Evolutionary conservation across 2,113 vertebrate genomes (phyloP), one percentile per base, ranked within the genome.

Genomic region (Craseonycteris thonglongyai): DNA sequence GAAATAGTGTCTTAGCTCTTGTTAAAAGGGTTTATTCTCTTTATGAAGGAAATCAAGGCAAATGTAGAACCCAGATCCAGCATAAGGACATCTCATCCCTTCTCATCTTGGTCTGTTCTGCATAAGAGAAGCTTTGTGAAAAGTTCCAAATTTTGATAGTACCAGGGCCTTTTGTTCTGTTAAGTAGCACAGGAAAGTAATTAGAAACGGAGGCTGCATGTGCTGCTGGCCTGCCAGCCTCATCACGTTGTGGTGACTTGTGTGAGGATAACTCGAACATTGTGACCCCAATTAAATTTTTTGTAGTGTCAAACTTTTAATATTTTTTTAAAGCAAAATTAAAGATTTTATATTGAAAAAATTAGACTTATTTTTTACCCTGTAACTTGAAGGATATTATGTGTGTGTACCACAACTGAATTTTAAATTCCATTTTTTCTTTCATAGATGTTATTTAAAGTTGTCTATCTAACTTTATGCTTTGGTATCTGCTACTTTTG

Each of bases 141-240:
- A 95, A 83, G 96, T 68, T 96, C 96, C 87, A 74, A n/a, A 71
- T 85, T 95, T 94, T 94, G 92, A 90, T 87, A 88, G 90, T 69
- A 92, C 69, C 61, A 82, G 83, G 72, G 87, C 90, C 65, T 35
- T 59, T 96, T 97, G 96, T 97, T 94, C 69, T 79, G 47, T 85
- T 93, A 97, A 97, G 95, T 97, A 96, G 95, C 92, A 94, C 96
- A 96, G 96, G 95, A 96, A 95, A 95, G 96, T 95, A 96, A 97
- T 90, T 96, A 93, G 96, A 96, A 93, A 94, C 87, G 61, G 65
- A 96, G 88, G 82, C 54, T 59, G 16, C 47, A 38, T 49, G 68
- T 40, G 13, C 86, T 33, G n/a, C n/a, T 63, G 61, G 33, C 54
- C 33, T 66, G 95, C 89, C 93, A 93, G 91, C 35, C 54, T 22